These are phyloP conservation scores for Pungitius pungitius DNA, from an alignment of 2,113 vertebrate genomes.

Conservation along the genomic window DNA sequence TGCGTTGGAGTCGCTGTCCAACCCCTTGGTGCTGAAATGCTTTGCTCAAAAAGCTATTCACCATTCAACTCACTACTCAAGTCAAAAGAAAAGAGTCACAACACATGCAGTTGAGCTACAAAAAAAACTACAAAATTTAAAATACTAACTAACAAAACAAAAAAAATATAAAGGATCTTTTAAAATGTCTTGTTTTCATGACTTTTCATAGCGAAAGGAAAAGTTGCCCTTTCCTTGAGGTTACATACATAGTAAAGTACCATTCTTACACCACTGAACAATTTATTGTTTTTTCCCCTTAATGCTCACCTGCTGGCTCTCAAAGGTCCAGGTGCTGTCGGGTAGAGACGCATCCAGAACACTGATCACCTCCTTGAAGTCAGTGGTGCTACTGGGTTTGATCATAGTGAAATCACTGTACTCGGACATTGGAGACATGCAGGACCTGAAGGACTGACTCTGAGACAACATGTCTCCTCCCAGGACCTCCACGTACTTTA, in stretches of 20 bases:
- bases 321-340: not conserved
- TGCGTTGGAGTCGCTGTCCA: constrained; percentile 54
- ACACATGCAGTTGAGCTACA: not conserved
- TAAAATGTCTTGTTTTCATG: not conserved
- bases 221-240: not conserved
- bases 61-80: not conserved
- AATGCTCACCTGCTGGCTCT: not conserved
- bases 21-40: constrained; percentile 50
- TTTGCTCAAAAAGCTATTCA: not conserved
- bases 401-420: too few relatives aligned
- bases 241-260: not conserved
- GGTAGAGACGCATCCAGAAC: not conserved
- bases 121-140: not conserved
- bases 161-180: rapidly evolving
- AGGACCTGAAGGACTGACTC: too few relatives aligned
- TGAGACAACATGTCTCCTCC: too few relatives aligned
- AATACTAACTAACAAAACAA: not conserved
- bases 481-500: too few relatives aligned
- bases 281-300: not conserved
- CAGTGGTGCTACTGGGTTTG: constrained; percentile 53
- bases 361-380: not conserved
- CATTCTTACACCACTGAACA: not conserved
- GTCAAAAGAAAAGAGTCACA: too few relatives aligned
- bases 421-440: too few relatives aligned
- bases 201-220: not conserved